A percentile compares a stretch with the other conserved stretches of the same genome.
Conservation (phyloP, 2,113 vertebrate species). For the Panthera uncia region DNA sequence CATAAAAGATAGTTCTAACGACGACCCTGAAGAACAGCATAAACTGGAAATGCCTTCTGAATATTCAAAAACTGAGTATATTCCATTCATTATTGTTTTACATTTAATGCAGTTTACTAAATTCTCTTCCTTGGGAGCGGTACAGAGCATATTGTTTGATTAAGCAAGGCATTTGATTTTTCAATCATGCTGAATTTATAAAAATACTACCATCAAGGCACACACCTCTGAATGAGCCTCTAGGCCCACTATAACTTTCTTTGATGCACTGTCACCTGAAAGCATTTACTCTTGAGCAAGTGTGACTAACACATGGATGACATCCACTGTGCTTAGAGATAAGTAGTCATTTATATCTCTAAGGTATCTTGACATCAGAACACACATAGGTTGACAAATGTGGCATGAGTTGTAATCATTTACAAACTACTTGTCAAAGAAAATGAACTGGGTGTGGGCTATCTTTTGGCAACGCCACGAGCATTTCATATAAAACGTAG, state of each 20-base stretch:
- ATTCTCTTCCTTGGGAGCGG: background rate
- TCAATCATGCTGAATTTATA: conserved; percentile 1
- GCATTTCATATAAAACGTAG: conserved; percentile 65
- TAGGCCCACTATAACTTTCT: conserved; percentile 4
- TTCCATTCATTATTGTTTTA: background rate
- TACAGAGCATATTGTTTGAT: conserved; percentile 16
- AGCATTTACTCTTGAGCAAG: conserved; percentile 12
- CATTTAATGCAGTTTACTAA: conserved; percentile 28
- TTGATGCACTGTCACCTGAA: conserved; percentile 50
- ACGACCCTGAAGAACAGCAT: conserved; percentile 33
- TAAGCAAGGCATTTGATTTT: background rate
- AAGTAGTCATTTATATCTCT: conserved; percentile 64
- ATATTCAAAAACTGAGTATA: conserved; percentile 11
- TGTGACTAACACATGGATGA: conserved; percentile 53
- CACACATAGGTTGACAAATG: conserved; percentile 65
- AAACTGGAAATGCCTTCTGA: conserved; percentile 32
- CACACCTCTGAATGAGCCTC: background rate
- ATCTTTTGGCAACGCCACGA: conserved; percentile 73
- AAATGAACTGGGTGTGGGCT: conserved; percentile 63
- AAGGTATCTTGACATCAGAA: conserved; percentile 58
- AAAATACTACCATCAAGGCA: background rate
- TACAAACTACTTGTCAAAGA: conserved; percentile 67
- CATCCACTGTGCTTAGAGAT: conserved; percentile 44
- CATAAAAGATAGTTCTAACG: conserved; percentile 41
- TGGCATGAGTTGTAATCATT: conserved; percentile 55